phyloP scores from a whole-genome alignment of 2,888 invertebrate species.

The Melolontha melolontha region DNA sequence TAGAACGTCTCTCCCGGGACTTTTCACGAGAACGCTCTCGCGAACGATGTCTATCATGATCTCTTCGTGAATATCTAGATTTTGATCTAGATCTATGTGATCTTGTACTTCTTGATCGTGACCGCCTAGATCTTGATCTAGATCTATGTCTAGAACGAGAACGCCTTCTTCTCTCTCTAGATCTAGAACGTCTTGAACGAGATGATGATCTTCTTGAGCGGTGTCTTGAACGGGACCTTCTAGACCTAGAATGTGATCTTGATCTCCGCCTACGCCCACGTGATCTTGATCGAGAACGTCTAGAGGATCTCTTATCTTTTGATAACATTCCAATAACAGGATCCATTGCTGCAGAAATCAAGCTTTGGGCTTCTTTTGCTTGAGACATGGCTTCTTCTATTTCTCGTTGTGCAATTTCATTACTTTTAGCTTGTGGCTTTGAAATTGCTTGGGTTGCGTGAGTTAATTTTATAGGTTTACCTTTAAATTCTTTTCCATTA shows the following conservation, averaged over 20 bases:
- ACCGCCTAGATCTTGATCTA: slow-evolving; percentile 54
- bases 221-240: slow-evolving; percentile 71
- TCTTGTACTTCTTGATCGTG: slow-evolving; percentile 60
- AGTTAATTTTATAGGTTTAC: slow-evolving; percentile 77
- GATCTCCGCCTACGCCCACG: slow-evolving; percentile 65
- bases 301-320: slow-evolving; percentile 80
- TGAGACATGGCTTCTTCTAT: slow-evolving; percentile 98
- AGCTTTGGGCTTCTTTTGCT: slow-evolving; percentile 94
- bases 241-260: slow-evolving; percentile 75
- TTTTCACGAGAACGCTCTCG: slow-evolving; percentile 53
- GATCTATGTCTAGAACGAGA: slow-evolving; percentile 66
- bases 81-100: slow-evolving; percentile 50
- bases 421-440: slow-evolving; percentile 94
- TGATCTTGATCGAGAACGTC: slow-evolving; percentile 62
- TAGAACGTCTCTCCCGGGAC: slow-evolving; percentile 53
- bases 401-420: slow-evolving; percentile 94
- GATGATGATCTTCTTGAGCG: slow-evolving; percentile 70
- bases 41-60: slow-evolving; percentile 49
- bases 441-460: slow-evolving; percentile 93
- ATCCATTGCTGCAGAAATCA: slow-evolving; percentile 94
- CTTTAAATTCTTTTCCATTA: slow-evolving; percentile 83
- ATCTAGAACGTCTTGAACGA: slow-evolving; percentile 70
- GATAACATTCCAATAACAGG: slow-evolving; percentile 89
- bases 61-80: slow-evolving; percentile 50
- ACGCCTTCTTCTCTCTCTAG: slow-evolving; percentile 65